A percentile compares a stretch with the other conserved stretches of the same genome.
phyloP scores from a whole-genome alignment of 2,113 vertebrate species.

The Chaetops frenatus region DNA sequence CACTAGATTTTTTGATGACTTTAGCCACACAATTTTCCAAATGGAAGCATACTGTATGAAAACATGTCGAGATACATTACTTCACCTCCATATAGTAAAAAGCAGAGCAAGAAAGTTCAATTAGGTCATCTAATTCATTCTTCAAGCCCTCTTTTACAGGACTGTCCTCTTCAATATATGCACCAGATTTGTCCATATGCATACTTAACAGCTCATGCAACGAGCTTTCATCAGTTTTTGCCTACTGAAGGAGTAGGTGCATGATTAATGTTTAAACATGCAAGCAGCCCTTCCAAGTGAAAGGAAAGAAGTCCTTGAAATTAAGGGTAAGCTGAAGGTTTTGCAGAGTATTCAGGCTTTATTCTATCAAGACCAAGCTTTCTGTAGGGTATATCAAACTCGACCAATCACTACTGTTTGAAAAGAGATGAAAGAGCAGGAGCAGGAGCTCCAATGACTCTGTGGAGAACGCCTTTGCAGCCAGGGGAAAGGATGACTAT shows the following conservation, averaged over 20 bases:
- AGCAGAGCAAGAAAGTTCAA: neutral
- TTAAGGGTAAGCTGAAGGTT: neutral
- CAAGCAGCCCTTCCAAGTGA: neutral
- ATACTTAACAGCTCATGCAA: neutral
- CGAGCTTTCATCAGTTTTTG: neutral
- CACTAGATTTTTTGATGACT: neutral
- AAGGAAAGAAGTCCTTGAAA: constrained; percentile 7
- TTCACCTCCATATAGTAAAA: neutral
- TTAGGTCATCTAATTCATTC: neutral
- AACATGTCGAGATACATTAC: neutral
- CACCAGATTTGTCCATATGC: neutral
- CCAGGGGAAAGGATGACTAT: neutral
- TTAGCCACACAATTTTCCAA: neutral
- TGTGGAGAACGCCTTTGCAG: accelerated
- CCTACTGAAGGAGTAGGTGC: neutral
- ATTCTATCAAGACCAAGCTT: neutral
- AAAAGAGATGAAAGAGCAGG: neutral
- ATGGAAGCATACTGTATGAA: neutral
- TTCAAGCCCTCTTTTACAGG: neutral
- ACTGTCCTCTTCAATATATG: neutral
- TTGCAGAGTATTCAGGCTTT: neutral
- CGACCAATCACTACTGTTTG: neutral
- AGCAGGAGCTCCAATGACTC: accelerated
- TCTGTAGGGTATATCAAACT: neutral
- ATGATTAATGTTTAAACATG: neutral